Evolutionary conservation across 2,797 vertebrate genomes (phyloP), one percentile per base, ranked within the genome.

Genomic region (Gambusia yucatana): DNA sequence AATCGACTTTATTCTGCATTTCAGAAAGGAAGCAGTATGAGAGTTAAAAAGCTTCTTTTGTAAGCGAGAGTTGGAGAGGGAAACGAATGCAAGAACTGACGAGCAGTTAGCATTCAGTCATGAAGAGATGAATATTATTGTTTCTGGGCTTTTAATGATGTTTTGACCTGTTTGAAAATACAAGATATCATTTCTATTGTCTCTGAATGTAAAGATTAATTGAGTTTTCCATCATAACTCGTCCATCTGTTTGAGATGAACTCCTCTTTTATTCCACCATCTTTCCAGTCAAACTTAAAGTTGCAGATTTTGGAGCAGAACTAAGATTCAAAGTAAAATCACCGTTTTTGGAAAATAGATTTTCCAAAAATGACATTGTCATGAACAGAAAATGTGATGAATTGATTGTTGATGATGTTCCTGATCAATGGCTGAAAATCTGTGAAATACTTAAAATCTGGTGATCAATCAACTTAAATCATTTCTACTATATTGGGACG

Each of bases 11-110:
- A 77, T 84, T 80, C 11, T 74, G 65, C 86, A 85, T 89, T 92
- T 92, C 20, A 76, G 67, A 82, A 87, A 83, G 78, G 83, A 84
- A 93, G 85, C 91, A 91, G 86, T 92, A 87, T 57, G 57, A 79
- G 33, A 13, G 44, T 22, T 65, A 55, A 75, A 81, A 80, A n/a
- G 36, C 8, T 41, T 76, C 16, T 10, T 81, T 55, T 30, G 28
- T 46, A 6, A 55, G 48, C 36, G 43, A 84, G 41, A 50, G 9
- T 14, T 20, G 50, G 50, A 8, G 25, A 48, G 28, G 67, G 47
- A 41, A 30, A 14, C 22, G 55, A 50, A 39, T n/a, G 16, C 8
- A 25, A 43, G 63, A 0, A 1, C 36, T 22, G 65, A 43, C n/a
- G 41, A 22, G 17, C 39, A 39, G 30, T 20, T 65, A 22, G 1